phyloP scores from a whole-genome alignment of 1,140 invertebrate genomes.

The Trichonephila clavata region DNA sequence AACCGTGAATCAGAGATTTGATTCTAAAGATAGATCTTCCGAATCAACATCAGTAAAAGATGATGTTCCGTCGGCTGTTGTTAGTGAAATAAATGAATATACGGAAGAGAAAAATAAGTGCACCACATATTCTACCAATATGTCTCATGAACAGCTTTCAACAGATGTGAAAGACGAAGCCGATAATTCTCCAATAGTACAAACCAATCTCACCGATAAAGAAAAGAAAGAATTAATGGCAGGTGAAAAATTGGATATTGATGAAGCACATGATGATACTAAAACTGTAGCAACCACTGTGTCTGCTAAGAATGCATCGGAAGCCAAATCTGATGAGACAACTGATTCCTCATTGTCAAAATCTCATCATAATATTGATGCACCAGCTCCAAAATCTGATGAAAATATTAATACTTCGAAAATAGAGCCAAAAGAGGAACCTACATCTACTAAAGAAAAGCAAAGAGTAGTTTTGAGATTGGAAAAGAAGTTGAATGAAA shows the following conservation, averaged over 20 bases:
- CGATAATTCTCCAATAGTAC: not conserved
- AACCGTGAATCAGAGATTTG: not conserved
- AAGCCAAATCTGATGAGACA: not conserved
- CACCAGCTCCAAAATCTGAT: not conserved
- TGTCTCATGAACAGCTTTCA: not conserved
- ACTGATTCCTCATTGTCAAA: not conserved
- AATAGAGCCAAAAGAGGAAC: not conserved
- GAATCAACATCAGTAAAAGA: not conserved
- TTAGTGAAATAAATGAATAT: not conserved
- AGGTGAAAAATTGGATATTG: too few species aligned
- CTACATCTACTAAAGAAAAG: not conserved
- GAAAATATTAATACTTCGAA: not conserved
- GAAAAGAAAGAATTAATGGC: too few species aligned
- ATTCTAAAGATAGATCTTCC: not conserved
- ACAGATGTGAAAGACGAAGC: not conserved
- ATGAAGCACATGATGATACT: too few species aligned
- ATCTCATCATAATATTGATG: not conserved
- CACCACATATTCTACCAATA: too few species aligned
- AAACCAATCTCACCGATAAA: not conserved
- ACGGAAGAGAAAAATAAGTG: not conserved
- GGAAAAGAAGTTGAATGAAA: not conserved
- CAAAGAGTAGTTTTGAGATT: conserved; percentile 2
- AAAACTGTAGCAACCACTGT: too few species aligned
- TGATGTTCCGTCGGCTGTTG: not conserved
- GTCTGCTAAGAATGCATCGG: not conserved